These are phyloP conservation scores for Drosophila robusta DNA, from an alignment of 2,888 invertebrate genomes.

Conservation along the genomic window DNA sequence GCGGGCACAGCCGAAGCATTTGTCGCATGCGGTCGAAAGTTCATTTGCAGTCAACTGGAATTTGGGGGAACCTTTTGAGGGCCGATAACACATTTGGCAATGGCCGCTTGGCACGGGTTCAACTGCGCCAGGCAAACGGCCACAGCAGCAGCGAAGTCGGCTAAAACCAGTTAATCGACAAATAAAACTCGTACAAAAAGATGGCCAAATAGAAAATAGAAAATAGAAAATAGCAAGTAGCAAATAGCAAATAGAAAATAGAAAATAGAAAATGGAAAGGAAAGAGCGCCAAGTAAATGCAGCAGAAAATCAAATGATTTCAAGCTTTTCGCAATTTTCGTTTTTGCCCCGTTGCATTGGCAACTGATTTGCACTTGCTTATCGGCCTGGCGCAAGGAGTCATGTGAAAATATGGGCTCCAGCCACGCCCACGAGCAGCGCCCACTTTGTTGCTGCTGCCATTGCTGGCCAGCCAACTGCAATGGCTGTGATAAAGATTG, in stretches of 20 bases:
- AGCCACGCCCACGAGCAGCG: constrained; percentile 55
- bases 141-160: constrained; percentile 29
- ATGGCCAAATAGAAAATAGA: constrained; percentile 23
- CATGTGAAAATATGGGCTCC: constrained; percentile 48
- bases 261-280: constrained; percentile 6
- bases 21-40: constrained; percentile 41
- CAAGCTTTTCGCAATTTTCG: constrained; percentile 39
- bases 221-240: constrained; percentile 8
- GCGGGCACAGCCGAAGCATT: constrained; percentile 13
- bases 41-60: constrained; percentile 70
- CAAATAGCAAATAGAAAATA: constrained; percentile 13
- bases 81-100: constrained; percentile 73
- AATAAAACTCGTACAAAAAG: constrained; percentile 51
- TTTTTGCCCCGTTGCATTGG: constrained; percentile 41
- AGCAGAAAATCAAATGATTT: constrained; percentile 75
- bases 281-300: constrained; percentile 52
- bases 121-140: constrained; percentile 50
- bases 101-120: constrained; percentile 62
- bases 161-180: constrained; percentile 73
- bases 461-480: constrained; percentile 60
- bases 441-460: constrained; percentile 51
- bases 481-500: constrained; percentile 79
- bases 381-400: constrained; percentile 54
- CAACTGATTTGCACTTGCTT: constrained; percentile 78
- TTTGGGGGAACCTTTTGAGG: constrained; percentile 18